Evolutionary conservation across 1,140 invertebrate genomes (phyloP).

Genomic region (Drosophila leontia): DNA sequence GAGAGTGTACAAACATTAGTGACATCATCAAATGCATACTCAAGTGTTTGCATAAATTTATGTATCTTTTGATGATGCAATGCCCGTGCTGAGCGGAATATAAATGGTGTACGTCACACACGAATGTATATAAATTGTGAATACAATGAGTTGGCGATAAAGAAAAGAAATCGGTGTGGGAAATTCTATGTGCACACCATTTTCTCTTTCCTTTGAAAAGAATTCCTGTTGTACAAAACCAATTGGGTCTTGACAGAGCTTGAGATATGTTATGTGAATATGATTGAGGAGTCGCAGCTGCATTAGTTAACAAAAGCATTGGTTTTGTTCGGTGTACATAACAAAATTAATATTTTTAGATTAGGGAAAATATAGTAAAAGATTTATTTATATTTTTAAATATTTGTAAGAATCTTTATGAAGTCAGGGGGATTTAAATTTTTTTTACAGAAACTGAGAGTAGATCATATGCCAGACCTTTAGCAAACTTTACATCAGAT

Average conservation of each 20-base stretch:
- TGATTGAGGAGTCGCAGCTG: background rate
- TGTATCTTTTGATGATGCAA: conserved; percentile 42
- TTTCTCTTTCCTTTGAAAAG: background rate
- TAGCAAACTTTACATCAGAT: too few relatives aligned
- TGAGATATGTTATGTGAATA: background rate
- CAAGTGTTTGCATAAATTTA: conserved; percentile 52
- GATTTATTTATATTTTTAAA: background rate
- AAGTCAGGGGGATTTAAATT: too few relatives aligned
- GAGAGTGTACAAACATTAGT: conserved; percentile 34
- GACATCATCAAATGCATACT: conserved; percentile 55
- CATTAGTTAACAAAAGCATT: background rate
- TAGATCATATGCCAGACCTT: too few relatives aligned
- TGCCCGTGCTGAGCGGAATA: conserved; percentile 14
- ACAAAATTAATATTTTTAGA: background rate
- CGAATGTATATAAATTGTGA: background rate
- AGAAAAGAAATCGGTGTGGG: background rate
- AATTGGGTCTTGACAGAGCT: background rate
- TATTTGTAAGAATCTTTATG: too few relatives aligned
- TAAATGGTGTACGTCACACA: conserved; percentile 21
- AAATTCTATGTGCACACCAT: background rate
- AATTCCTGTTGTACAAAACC: background rate
- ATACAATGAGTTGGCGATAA: conserved; percentile 8
- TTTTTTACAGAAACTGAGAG: too few relatives aligned
- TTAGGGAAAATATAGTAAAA: background rate
- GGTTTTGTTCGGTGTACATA: background rate